Evolutionary conservation across 2,888 invertebrate species (phyloP).

Genomic region (Drosophila parthenogenetica): DNA sequence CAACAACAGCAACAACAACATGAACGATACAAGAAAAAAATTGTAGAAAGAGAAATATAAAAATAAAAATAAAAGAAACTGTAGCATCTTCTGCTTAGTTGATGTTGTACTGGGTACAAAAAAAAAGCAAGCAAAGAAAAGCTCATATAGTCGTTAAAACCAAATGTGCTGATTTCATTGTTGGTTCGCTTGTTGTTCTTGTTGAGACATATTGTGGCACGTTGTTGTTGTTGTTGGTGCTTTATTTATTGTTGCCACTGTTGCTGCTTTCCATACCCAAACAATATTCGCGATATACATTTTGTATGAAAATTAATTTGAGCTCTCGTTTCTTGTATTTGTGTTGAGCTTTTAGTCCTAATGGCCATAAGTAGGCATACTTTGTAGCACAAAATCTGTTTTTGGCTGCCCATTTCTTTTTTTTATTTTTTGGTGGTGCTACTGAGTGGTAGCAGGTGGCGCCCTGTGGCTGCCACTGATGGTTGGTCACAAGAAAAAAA

Average conservation of each 20-base stretch:
- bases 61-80: conserved; percentile 30
- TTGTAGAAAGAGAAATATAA: background rate
- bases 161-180: conserved; percentile 78
- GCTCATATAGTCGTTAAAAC: conserved; percentile 75
- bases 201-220: conserved; percentile 55
- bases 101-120: conserved; percentile 8
- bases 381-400: conserved; percentile 54
- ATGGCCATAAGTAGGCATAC: conserved; percentile 74
- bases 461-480: background rate
- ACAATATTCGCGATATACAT: conserved; percentile 55
- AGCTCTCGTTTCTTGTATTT: conserved; percentile 59
- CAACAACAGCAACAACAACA: conserved; percentile 43
- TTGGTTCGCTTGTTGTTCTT: conserved; percentile 36
- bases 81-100: conserved; percentile 64
- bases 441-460: conserved; percentile 25
- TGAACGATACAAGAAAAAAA: conserved; percentile 24
- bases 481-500: background rate
- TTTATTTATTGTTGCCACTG: conserved; percentile 59
- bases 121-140: conserved; percentile 16
- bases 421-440: conserved; percentile 1
- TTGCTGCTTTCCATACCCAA: conserved; percentile 24
- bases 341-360: conserved; percentile 66
- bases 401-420: conserved; percentile 20
- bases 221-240: conserved; percentile 39
- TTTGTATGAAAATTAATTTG: conserved; percentile 78